phyloP scores from a whole-genome alignment of 2,113 vertebrate species.

The Paratilapia polleni region DNA sequence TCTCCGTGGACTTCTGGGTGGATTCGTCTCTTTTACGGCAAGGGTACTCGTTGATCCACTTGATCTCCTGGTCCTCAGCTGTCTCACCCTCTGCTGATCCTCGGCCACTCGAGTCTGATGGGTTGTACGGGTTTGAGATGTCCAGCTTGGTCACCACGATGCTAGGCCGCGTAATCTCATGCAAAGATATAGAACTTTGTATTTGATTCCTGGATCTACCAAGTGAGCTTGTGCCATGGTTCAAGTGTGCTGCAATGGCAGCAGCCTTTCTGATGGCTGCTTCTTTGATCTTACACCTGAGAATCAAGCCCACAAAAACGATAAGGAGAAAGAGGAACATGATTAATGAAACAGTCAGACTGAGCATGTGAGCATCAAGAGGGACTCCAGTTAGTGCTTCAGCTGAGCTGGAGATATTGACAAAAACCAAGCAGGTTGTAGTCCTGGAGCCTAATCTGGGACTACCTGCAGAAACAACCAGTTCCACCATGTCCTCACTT shows the following conservation, averaged over 20 bases:
- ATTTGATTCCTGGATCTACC: constrained; percentile 22
- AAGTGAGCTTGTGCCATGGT: constrained; percentile 44
- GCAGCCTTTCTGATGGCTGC: constrained; percentile 67
- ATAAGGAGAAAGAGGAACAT: constrained; percentile 82
- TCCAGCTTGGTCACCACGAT: constrained; percentile 73
- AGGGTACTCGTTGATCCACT: constrained; percentile 85
- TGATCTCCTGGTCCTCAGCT: constrained; percentile 91
- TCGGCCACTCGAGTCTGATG: constrained; percentile 84
- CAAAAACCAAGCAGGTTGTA: constrained; percentile 82
- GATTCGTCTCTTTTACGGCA: constrained; percentile 73
- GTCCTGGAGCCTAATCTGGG: constrained; percentile 85
- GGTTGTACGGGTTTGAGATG: constrained; percentile 63
- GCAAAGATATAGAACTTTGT: constrained; percentile 53
- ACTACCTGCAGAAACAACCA: constrained; percentile 85
- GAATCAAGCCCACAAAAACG: constrained; percentile 77
- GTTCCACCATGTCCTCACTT: constrained; percentile 75
- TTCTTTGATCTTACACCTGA: constrained; percentile 82
- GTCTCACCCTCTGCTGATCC: constrained; percentile 89
- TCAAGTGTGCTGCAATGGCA: constrained; percentile 59
- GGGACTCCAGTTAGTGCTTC: constrained; percentile 64
- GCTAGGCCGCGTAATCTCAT: constrained; percentile 76
- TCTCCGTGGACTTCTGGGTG: constrained; percentile 50
- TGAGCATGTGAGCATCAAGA: constrained; percentile 77
- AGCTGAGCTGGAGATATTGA: constrained; percentile 85
- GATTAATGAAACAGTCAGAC: constrained; percentile 76